Evolutionary conservation across 2,797 vertebrate species (phyloP).

Genomic region (Lepus townsendii): DNA sequence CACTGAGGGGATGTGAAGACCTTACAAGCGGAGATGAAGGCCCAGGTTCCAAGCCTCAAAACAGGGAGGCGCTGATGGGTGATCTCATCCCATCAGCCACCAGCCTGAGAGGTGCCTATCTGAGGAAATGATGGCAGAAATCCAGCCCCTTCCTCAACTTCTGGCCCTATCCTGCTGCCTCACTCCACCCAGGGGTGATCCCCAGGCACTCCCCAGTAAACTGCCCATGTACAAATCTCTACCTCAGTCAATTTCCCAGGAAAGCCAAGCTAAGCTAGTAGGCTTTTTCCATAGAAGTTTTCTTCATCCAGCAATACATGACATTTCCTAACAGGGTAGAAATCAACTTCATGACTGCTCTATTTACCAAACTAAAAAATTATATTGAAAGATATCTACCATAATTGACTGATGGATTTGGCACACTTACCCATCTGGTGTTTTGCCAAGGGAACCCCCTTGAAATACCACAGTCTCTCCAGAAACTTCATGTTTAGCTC

Average conservation of each 20-base stretch:
- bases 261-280: conserved; percentile 8
- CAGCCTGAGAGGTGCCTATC: not conserved
- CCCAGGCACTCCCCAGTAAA: not conserved
- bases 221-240: conserved; percentile 1
- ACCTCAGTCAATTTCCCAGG: conserved; percentile 6
- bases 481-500: conserved; percentile 94
- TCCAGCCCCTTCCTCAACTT: not conserved
- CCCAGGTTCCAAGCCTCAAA: not conserved
- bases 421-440: conserved; percentile 95
- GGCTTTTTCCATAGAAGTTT: not conserved
- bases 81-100: not conserved
- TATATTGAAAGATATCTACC: not conserved
- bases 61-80: not conserved
- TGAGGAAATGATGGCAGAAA: not conserved
- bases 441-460: conserved; percentile 95
- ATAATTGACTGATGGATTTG: not conserved
- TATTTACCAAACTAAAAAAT: not conserved
- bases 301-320: conserved; percentile 28
- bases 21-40: not conserved
- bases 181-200: not conserved
- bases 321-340: not conserved
- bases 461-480: conserved; percentile 98
- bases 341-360: not conserved
- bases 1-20: not conserved
- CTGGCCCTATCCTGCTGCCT: not conserved